Evolutionary conservation across 2,113 vertebrate species (phyloP).

Genomic region (Puma concolor): DNA sequence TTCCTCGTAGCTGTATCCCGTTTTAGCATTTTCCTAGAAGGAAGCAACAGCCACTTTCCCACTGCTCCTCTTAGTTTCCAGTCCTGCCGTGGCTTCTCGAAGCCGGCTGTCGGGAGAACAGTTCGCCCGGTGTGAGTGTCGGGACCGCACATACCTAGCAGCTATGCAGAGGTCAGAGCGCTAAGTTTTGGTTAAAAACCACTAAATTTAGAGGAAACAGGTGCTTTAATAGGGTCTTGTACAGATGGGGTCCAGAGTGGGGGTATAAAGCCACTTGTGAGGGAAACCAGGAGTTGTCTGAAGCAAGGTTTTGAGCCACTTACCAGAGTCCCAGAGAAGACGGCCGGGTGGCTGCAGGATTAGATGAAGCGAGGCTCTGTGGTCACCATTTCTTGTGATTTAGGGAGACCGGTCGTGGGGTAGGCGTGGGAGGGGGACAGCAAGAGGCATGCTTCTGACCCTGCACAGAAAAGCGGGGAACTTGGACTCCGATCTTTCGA

Average conservation of each 20-base stretch:
- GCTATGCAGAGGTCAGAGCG: neutral
- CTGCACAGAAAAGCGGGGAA: neutral
- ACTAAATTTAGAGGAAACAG: neutral
- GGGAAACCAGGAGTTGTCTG: neutral
- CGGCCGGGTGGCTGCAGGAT: neutral
- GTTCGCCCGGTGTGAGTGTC: neutral
- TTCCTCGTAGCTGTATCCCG: neutral
- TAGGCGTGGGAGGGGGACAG: neutral
- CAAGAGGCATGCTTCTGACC: neutral
- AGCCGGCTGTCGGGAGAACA: neutral
- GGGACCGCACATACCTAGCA: neutral
- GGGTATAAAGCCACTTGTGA: neutral
- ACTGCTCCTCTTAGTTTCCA: neutral
- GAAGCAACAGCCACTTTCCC: slow-evolving; percentile 7
- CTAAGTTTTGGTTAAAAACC: neutral
- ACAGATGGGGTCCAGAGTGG: neutral
- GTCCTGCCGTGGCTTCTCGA: neutral
- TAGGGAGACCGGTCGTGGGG: neutral
- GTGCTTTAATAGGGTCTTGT: neutral
- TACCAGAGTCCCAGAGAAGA: neutral
- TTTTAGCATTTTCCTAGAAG: slow-evolving; percentile 30
- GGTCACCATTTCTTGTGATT: neutral
- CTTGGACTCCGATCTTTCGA: neutral
- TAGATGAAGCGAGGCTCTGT: neutral
- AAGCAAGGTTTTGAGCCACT: neutral